Evolutionary conservation across 1,140 invertebrate genomes (phyloP).

Genomic region (Lepidurus apus): DNA sequence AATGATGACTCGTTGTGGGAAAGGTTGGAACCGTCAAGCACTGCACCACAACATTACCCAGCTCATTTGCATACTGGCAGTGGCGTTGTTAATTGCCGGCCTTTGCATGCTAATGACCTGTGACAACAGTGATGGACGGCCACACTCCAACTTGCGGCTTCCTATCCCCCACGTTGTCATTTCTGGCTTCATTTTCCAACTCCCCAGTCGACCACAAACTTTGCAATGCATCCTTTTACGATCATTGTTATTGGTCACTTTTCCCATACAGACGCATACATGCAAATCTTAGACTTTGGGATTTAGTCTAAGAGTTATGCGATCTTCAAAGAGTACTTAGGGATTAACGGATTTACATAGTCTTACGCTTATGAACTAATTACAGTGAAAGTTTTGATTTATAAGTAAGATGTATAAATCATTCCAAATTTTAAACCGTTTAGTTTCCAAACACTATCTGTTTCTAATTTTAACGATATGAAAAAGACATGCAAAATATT

Average conservation of each 20-base stretch:
- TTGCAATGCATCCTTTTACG: background rate
- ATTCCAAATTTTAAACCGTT: no score
- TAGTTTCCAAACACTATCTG: no score
- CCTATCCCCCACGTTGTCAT: background rate
- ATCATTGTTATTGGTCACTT: background rate
- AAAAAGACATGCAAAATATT: no score
- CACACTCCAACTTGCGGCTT: background rate
- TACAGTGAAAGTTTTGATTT: no score
- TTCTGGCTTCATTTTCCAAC: background rate
- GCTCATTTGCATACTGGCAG: conserved; percentile 17
- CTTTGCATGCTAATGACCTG: conserved; percentile 19
- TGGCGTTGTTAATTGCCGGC: conserved; percentile 20
- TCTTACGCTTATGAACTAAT: no score
- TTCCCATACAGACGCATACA: background rate
- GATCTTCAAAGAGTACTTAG: no score
- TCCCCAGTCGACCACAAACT: conserved; percentile 2
- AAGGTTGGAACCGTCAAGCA: background rate
- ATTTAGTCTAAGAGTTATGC: background rate
- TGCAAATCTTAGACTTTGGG: background rate
- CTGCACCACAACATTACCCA: conserved; percentile 6
- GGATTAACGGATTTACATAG: no score
- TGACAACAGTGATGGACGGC: conserved; percentile 20
- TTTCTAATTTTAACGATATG: no score
- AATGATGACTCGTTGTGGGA: conserved; percentile 5
- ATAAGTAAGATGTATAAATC: no score